Evolutionary conservation across 2,797 vertebrate genomes (phyloP).

Genomic region (Cichlasoma orientale): DNA sequence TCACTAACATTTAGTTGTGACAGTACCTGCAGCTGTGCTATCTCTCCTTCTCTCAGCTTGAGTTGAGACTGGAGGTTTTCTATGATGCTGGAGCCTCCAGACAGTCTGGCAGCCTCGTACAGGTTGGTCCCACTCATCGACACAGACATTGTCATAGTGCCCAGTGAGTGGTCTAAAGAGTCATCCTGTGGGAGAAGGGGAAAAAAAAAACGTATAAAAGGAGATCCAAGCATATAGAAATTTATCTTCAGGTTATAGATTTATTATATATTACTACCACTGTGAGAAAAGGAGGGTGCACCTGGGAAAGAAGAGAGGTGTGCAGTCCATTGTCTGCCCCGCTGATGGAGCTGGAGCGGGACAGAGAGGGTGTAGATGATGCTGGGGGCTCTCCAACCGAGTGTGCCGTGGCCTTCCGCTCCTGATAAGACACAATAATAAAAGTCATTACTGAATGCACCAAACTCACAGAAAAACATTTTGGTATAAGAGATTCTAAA

Average conservation of each 20-base stretch:
- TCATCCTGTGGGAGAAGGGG: conserved; percentile 83
- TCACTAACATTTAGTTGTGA: conserved; percentile 3
- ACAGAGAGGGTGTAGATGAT: conserved; percentile 90
- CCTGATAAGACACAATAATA: conserved; percentile 72
- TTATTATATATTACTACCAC: neutral
- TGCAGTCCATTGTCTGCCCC: conserved; percentile 90
- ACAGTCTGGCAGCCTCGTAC: conserved; percentile 92
- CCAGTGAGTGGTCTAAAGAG: conserved; percentile 86
- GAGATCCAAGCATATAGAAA: neutral
- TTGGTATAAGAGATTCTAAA: neutral
- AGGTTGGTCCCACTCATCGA: conserved; percentile 88
- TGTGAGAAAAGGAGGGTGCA: conserved; percentile 34
- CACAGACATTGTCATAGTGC: conserved; percentile 82
- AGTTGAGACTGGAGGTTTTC: conserved; percentile 98
- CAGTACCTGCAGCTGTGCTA: conserved; percentile 92
- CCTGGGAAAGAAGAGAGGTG: conserved; percentile 88
- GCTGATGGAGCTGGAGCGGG: conserved; percentile 96
- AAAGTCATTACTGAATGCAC: neutral
- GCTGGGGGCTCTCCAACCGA: conserved; percentile 80
- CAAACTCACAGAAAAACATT: neutral
- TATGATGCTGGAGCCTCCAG: conserved; percentile 92
- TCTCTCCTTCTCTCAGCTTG: conserved; percentile 95
- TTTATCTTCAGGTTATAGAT: neutral
- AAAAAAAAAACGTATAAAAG: neutral
- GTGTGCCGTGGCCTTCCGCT: conserved; percentile 82